Conservation (phyloP, 1,140 invertebrate genomes). For the Meloidogyne floridensis region DNA sequence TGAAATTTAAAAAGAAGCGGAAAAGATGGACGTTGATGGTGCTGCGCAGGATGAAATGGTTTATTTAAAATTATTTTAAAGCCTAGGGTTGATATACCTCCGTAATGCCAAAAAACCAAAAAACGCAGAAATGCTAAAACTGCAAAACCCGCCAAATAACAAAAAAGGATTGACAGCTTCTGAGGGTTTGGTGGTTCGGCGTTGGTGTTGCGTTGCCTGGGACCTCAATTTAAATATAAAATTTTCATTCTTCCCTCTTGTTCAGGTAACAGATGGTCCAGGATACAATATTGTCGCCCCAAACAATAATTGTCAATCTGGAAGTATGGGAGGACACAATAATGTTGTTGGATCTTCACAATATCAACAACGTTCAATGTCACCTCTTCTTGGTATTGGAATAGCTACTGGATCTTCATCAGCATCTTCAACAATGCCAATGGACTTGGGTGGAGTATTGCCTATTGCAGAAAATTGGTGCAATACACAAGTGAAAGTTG, state of each 20-base stretch:
- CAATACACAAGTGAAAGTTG: constrained; percentile 94
- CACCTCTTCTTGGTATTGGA: constrained; percentile 31
- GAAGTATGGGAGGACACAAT: neutral
- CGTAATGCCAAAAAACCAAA: too few species aligned
- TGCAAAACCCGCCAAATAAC: too few species aligned
- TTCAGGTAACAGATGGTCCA: constrained; percentile 37
- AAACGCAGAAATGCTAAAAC: too few species aligned
- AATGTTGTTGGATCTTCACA: constrained; percentile 32
- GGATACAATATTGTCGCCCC: constrained; percentile 29
- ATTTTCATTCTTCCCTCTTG: neutral
- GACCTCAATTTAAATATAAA: too few species aligned
- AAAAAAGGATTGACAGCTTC: too few species aligned
- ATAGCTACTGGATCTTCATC: constrained; percentile 20
- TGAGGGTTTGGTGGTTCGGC: too few species aligned
- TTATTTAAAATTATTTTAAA: neutral
- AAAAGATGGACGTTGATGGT: constrained; percentile 33
- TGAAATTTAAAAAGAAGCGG: neutral
- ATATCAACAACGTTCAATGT: constrained; percentile 39
- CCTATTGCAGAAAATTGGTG: constrained; percentile 89
- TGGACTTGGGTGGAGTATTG: constrained; percentile 25
- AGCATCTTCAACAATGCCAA: constrained; percentile 17
- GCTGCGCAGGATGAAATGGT: constrained; percentile 40
- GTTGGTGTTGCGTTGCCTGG: too few species aligned
- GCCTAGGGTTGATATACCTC: too few species aligned
- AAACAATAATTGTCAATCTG: neutral